Evolutionary conservation across 35 echinoderm and acorn worm genomes (phyloP).

Genomic region (Lytechinus variegatus): DNA sequence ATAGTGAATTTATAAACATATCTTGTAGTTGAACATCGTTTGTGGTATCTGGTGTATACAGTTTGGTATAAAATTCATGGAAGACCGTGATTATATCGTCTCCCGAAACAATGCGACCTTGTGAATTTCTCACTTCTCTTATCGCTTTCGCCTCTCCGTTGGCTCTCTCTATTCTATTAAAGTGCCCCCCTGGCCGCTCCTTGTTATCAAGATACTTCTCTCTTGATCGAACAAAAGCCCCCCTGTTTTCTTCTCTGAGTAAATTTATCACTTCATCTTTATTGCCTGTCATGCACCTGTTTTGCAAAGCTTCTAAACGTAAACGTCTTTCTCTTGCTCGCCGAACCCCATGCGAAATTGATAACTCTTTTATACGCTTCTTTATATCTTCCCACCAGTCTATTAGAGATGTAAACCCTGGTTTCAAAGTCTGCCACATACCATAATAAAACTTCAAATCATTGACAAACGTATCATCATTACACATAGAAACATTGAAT

Average conservation of each 20-base stretch:
- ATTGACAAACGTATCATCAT: neutral
- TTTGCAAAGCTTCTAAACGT: neutral
- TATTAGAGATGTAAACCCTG: neutral
- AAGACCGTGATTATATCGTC: neutral
- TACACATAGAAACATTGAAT: neutral
- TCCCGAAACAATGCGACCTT: neutral
- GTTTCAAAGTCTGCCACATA: neutral
- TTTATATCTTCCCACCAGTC: slow-evolving; percentile 19
- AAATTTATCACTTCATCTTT: neutral
- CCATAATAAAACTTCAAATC: neutral
- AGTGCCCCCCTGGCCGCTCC: neutral
- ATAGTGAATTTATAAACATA: neutral
- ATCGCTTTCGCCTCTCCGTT: neutral
- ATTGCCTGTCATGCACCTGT: neutral
- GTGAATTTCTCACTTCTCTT: neutral
- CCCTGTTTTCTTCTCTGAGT: neutral
- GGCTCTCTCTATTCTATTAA: neutral
- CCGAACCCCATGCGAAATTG: neutral
- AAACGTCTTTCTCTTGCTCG: neutral
- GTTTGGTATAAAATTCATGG: neutral
- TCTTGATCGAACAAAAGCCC: neutral
- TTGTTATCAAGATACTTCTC: neutral
- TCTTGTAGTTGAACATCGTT: neutral
- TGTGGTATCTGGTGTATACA: neutral
- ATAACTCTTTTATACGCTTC: neutral